Evolutionary conservation across 1,140 invertebrate genomes (phyloP).

Genomic region (Rhagoletis zephyria): DNA sequence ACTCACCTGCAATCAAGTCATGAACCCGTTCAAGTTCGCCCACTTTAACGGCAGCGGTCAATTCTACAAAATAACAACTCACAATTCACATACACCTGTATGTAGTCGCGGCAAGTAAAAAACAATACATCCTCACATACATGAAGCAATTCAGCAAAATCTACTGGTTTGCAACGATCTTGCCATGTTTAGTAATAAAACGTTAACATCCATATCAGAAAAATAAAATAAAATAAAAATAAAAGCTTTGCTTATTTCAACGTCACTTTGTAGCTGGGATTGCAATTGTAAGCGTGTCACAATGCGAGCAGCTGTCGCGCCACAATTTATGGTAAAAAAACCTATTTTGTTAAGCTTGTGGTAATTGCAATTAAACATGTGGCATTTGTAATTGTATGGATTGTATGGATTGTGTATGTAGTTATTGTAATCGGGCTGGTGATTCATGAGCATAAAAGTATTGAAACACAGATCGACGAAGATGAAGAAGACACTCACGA

Average conservation of each 20-base stretch:
- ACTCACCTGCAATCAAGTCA: constrained; percentile 34
- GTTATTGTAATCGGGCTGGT: constrained; percentile 11
- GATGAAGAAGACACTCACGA: background rate
- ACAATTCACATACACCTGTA: background rate
- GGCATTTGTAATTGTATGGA: background rate
- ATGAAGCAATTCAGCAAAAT: background rate
- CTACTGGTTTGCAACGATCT: constrained; percentile 23
- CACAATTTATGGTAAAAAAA: constrained; percentile 32
- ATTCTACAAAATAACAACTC: background rate
- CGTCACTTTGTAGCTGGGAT: background rate
- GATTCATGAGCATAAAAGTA: constrained; percentile 20
- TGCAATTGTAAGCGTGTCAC: constrained; percentile 45
- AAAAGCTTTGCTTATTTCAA: background rate
- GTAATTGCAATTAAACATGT: constrained; percentile 11
- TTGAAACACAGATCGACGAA: background rate
- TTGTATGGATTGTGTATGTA: background rate
- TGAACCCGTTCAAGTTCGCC: constrained; percentile 48
- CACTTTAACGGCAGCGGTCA: constrained; percentile 14
- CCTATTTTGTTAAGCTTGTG: constrained; percentile 2
- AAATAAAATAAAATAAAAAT: background rate
- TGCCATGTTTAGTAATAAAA: constrained; percentile 27
- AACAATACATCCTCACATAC: constrained; percentile 9
- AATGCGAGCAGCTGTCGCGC: background rate
- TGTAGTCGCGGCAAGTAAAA: background rate
- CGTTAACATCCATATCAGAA: background rate